phyloP scores from a whole-genome alignment of 2,113 vertebrate species.

The Bubo blakistoni region DNA sequence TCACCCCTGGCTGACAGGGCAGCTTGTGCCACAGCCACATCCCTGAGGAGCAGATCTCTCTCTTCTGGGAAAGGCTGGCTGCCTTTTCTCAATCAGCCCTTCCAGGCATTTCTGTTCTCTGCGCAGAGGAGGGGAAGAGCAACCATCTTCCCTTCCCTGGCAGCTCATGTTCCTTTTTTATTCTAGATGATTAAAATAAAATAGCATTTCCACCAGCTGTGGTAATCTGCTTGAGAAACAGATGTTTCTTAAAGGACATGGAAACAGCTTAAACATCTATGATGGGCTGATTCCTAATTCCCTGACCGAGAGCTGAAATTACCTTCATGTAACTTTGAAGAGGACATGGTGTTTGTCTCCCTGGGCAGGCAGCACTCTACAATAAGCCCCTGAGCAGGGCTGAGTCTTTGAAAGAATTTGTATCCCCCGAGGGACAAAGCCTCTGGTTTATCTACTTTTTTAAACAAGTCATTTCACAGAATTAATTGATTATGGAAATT shows the following conservation, averaged over 20 bases:
- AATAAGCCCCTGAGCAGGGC: slow-evolving; percentile 5
- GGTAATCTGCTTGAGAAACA: slow-evolving; percentile 70
- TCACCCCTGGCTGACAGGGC: neutral
- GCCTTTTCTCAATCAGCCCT: neutral
- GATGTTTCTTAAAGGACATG: slow-evolving; percentile 61
- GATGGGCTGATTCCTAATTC: slow-evolving; percentile 61
- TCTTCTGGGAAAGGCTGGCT: neutral
- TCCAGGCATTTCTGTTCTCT: neutral
- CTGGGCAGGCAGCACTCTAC: slow-evolving; percentile 33
- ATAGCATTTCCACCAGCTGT: slow-evolving; percentile 54
- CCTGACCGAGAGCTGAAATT: slow-evolving; percentile 44
- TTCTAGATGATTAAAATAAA: slow-evolving; percentile 28
- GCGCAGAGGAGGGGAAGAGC: neutral
- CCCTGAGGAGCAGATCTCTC: neutral
- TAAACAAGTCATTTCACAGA: slow-evolving; percentile 52
- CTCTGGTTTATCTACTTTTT: slow-evolving; percentile 19
- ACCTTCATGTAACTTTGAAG: slow-evolving; percentile 61
- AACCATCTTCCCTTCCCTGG: rapidly evolving
- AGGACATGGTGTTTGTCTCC: slow-evolving; percentile 10
- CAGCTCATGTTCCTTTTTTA: neutral
- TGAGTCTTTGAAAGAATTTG: slow-evolving; percentile 13
- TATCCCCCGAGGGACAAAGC: neutral
- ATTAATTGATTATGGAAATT: slow-evolving; percentile 68
- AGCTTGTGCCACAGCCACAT: neutral
- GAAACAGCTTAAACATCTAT: slow-evolving; percentile 40